Base-by-base conservation (phyloP, 2,888 invertebrate genomes). In the Operophtera brumata region DNA sequence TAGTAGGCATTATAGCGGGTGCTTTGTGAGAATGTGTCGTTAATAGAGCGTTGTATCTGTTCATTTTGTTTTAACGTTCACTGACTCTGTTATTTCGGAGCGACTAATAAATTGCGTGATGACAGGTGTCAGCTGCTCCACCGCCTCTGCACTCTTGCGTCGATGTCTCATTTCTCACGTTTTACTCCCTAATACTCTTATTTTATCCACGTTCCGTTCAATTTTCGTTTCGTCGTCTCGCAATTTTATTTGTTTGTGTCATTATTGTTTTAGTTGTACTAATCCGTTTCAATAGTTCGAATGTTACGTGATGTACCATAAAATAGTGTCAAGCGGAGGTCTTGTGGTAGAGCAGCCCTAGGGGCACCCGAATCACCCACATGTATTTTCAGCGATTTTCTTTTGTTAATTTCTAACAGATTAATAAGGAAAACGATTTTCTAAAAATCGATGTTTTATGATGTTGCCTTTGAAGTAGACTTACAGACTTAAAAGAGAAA, bases 61-160 rank as follows among this genome's bases (percentile, higher is more conserved):
- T 86, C 86, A 82, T 86, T 88, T 87, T 87, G 85, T 88, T 83
- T 81, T 81, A 86, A 78, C 85, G 87, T 86, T 85, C 86, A 82
- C 75, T 84, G 86, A 82, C 86, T 82, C 85, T 79, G 88, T 87
- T 89, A 89, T 89, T 90, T 89, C 86, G 86, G 88, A 86, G 85
- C 85, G 82, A 72, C 82, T 87, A 87, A 90, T 90, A 89, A 89
- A 89, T 89, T 86, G 90, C 86, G 83, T 82, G 90, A 89, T 90
- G 90, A 89, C 90, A 89, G 87, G 84, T 89, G 90, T 89, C 89
- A 89, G 89, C 88, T 87, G 89, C 87, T 86, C 84, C 78, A 83
- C 82, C 89, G 89, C 90, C 89, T 88, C 87, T 88, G 89, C 90
- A 88, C 89, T 89, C 89, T 86, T 84, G 88, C 88, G 89, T 84